Percentiles rank a stretch among this genome's conserved stretches.
These are phyloP conservation scores for Peromyscus nudipes DNA, from an alignment of 2,797 vertebrate genomes.

Conservation along the genomic window DNA sequence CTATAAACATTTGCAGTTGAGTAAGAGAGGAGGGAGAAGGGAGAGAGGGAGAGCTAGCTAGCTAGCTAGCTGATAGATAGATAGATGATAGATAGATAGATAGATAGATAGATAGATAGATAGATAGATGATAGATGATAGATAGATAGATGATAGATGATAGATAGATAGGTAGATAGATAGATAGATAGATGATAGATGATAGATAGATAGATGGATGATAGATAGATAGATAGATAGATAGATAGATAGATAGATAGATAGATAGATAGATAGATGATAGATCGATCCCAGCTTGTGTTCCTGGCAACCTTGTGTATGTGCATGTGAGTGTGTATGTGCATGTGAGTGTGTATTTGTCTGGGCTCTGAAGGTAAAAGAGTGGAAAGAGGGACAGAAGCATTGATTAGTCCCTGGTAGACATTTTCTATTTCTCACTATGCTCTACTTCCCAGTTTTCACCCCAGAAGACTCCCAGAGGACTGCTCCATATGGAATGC, in stretches of 20 bases:
- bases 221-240: too few species aligned
- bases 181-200: too few species aligned
- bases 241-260: background rate
- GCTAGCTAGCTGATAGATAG: too few species aligned
- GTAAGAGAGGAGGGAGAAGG: background rate
- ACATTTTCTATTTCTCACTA: background rate
- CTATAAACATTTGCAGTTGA: background rate
- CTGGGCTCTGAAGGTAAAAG: background rate
- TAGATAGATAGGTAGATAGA: too few species aligned
- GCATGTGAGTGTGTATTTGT: background rate
- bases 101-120: background rate
- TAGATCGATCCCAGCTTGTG: background rate
- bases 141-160: background rate
- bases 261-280: background rate
- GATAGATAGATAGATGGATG: too few species aligned
- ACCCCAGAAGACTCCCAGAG: background rate
- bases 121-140: too few species aligned
- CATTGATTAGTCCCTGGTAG: background rate
- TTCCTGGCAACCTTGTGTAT: background rate
- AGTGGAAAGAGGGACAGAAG: background rate
- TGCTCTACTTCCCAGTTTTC: background rate
- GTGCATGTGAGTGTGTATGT: background rate
- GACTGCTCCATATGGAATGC: background rate
- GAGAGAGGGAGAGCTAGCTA: too few species aligned
- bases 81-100: too few species aligned